A percentile compares a stretch with the other conserved stretches of the same genome.
These are phyloP conservation scores for Monarcha castaneiventris DNA, from an alignment of 2,113 vertebrate species.

Conservation along the genomic window DNA sequence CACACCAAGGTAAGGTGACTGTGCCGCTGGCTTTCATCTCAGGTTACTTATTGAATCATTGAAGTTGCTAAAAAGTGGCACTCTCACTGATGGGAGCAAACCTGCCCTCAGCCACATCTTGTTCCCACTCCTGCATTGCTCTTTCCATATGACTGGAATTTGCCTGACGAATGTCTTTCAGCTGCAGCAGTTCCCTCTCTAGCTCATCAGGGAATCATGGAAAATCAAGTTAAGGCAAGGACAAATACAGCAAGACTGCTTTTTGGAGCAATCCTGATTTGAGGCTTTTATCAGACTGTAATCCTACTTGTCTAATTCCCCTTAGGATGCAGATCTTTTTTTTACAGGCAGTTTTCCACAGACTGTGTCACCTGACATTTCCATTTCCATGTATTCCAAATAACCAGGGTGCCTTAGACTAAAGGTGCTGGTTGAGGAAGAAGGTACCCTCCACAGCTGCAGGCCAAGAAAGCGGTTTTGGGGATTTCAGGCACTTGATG, in stretches of 20 bases:
- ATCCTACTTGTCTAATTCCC: not conserved
- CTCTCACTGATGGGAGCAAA: not conserved
- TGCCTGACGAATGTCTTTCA: not conserved
- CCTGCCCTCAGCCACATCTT: not conserved
- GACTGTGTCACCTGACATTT: not conserved
- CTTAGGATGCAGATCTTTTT: not conserved
- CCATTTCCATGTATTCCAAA: not conserved
- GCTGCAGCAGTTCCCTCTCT: not conserved
- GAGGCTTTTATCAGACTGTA: not conserved
- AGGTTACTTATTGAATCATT: not conserved
- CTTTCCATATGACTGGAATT: not conserved
- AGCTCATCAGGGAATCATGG: not conserved
- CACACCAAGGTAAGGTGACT: not conserved
- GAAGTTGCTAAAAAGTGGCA: not conserved
- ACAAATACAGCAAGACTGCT: not conserved
- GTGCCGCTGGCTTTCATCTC: not conserved
- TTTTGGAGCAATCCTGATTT: not conserved
- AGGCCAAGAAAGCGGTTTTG: not conserved
- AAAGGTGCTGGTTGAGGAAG: not conserved
- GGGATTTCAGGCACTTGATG: not conserved
- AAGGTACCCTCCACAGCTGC: not conserved
- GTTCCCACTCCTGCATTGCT: accelerated
- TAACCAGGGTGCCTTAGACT: not conserved
- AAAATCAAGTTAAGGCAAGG: not conserved
- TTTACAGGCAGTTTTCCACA: not conserved